A percentile compares a stretch with the other conserved stretches of the same genome.
Evolutionary conservation across 2,888 invertebrate genomes (phyloP).

Genomic region (Trichopria drosophilae): DNA sequence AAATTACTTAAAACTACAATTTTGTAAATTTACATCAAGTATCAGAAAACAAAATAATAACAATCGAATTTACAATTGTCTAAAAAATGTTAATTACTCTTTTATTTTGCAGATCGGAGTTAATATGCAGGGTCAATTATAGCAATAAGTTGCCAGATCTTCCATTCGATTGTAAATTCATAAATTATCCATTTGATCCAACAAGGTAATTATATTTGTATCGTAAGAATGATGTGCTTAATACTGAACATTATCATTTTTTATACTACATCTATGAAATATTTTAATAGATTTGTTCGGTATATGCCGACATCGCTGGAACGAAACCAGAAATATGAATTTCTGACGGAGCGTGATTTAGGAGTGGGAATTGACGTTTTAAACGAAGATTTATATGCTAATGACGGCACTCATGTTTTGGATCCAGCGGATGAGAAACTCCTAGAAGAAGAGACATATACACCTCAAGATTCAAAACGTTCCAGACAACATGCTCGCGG

Average conservation of each 20-base stretch:
- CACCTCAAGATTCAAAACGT: conserved; percentile 79
- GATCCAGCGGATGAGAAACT: conserved; percentile 89
- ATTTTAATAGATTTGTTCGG: conserved; percentile 82
- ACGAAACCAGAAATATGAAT: conserved; percentile 88
- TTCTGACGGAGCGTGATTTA: conserved; percentile 90
- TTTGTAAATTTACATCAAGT: neutral
- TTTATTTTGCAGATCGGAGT: conserved; percentile 73
- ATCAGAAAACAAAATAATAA: no score
- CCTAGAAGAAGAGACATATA: conserved; percentile 86
- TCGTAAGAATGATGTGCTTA: neutral
- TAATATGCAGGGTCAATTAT: conserved; percentile 92
- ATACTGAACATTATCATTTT: neutral
- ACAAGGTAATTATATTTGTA: conserved; percentile 61
- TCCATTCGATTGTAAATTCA: conserved; percentile 97
- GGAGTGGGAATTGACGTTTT: conserved; percentile 94
- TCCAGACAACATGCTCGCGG: conserved; percentile 90
- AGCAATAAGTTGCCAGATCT: conserved; percentile 97
- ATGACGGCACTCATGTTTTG: conserved; percentile 71
- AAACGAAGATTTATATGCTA: conserved; percentile 85
- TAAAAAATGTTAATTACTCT: conserved; percentile 4
- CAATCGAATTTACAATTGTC: no score
- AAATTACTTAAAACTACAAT: neutral
- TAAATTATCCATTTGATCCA: conserved; percentile 94
- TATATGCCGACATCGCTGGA: conserved; percentile 92
- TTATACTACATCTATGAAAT: no score